Evolutionary conservation across 2,888 invertebrate genomes (phyloP), one percentile per base, ranked within the genome.

Genomic region (Trichopoda pennipes): DNA sequence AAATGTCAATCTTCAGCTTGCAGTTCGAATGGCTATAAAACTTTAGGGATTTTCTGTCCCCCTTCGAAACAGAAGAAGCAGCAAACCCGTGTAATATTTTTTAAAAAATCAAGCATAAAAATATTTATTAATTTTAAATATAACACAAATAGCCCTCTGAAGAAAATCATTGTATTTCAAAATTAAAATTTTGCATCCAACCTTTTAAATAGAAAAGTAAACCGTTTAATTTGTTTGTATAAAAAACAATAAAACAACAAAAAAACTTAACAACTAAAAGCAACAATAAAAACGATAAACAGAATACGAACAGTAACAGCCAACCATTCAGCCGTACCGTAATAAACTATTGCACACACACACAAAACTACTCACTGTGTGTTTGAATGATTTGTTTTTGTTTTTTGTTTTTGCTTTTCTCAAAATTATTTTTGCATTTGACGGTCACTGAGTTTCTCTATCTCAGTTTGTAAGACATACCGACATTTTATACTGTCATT

Each of bases 391-490:
- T 51, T 14, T 53, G 14, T 23, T 55, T 3, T 55, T 32, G 1
- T 7, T 53, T 35, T 19, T 23, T 44, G 14, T 55, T 64, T 16
- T 32, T 49, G n/a, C n/a, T 56, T 56, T 63, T 56, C 56, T 44
- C 21, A 49, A 76, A 76, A 76, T 55, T 21, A 69, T 70, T 70
- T 75, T 72, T 56, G 49, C 56, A 61, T 79, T 82, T 82, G 82
- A 82, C 82, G 82, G 82, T 79, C 82, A 82, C 66, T 82, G 72
- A 82, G 82, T 82, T 82, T 82, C 82, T 82, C 75, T 76, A 56
- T 75, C 70, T 69, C 79, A 75, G 75, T 68, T 66, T 58, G 56
- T 63, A 64, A 81, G 78, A 79, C 82, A 76, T 66, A 79, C 77
- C 74, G 69, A 64, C 78, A 70, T 74, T 69, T n/a, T 74, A 42